Conservation (phyloP, 2,888 invertebrate species). For the Eumerus sabulonum region DNA sequence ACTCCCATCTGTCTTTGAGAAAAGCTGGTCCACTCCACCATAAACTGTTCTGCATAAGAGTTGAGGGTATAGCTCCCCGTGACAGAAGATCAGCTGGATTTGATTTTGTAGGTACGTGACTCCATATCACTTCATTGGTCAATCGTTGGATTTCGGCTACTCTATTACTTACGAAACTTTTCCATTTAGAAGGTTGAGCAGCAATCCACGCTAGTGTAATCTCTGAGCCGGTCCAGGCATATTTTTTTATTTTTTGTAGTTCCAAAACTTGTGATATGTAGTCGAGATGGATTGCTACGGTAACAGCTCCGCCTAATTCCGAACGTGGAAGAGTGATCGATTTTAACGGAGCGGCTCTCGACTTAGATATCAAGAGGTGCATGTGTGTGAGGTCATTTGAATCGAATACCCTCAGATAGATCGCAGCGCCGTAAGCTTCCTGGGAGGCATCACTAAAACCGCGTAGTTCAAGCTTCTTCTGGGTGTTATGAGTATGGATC, state of each 20-base stretch:
- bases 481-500: background rate
- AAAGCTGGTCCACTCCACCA: slow-evolving; percentile 1
- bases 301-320: background rate
- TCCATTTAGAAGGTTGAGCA: slow-evolving; percentile 1
- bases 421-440: slow-evolving; percentile 2
- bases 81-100: too few relatives aligned
- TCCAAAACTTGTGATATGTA: background rate
- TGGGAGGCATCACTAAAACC: slow-evolving; percentile 3
- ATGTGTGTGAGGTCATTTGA: background rate
- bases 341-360: background rate
- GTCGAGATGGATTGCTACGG: background rate
- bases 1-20: slow-evolving; percentile 3
- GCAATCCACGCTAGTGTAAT: slow-evolving; percentile 6
- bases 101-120: background rate
- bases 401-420: slow-evolving; percentile 3
- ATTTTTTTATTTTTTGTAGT: background rate
- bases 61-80: background rate
- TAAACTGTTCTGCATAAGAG: background rate
- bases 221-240: slow-evolving; percentile 7
- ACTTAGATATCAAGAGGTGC: slow-evolving; percentile 6
- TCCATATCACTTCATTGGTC: background rate
- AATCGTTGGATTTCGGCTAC: slow-evolving; percentile 14
- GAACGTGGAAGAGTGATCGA: slow-evolving; percentile 8
- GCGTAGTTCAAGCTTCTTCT: background rate
- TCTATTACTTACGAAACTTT: background rate